Conservation (phyloP, 2,888 invertebrate species). For the Criorhina ranunculi region DNA sequence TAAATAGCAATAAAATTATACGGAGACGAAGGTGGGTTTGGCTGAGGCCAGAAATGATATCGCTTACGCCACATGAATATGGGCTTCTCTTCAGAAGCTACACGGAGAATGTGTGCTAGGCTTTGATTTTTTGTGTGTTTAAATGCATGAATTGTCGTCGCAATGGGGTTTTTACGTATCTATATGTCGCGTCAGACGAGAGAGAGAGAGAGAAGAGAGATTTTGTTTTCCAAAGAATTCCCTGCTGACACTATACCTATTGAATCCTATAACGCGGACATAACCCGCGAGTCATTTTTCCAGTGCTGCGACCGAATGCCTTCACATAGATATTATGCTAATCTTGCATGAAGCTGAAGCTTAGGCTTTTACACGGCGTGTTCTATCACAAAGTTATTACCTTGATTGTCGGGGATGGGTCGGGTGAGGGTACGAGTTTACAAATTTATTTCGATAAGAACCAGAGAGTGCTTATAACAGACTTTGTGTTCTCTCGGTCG, state of each 20-base stretch:
- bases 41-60: constrained; percentile 65
- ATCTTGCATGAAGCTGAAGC: constrained; percentile 58
- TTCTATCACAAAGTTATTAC: constrained; percentile 72
- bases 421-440: constrained; percentile 40
- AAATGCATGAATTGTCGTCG: constrained; percentile 76
- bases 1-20: constrained; percentile 77
- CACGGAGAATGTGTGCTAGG: constrained; percentile 68
- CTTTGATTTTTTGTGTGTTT: constrained; percentile 69
- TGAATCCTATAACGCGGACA: constrained; percentile 63
- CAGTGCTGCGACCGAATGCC: constrained; percentile 58
- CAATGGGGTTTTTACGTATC: constrained; percentile 59
- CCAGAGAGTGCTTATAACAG: constrained; percentile 43
- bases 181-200: background rate
- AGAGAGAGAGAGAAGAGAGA: constrained; percentile 7
- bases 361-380: constrained; percentile 51
- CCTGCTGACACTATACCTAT: constrained; percentile 29
- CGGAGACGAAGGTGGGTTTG: constrained; percentile 75
- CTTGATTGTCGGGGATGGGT: constrained; percentile 67
- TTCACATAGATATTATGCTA: constrained; percentile 74
- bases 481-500: constrained; percentile 2
- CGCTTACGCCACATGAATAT: constrained; percentile 66
- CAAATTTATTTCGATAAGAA: constrained; percentile 59
- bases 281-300: constrained; percentile 63
- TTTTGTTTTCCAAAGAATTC: constrained; percentile 69
- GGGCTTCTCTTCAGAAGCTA: constrained; percentile 55